Evolutionary conservation across 2,113 vertebrate species (phyloP).

Genomic region (Sinocyclocheilus maitianheensis): DNA sequence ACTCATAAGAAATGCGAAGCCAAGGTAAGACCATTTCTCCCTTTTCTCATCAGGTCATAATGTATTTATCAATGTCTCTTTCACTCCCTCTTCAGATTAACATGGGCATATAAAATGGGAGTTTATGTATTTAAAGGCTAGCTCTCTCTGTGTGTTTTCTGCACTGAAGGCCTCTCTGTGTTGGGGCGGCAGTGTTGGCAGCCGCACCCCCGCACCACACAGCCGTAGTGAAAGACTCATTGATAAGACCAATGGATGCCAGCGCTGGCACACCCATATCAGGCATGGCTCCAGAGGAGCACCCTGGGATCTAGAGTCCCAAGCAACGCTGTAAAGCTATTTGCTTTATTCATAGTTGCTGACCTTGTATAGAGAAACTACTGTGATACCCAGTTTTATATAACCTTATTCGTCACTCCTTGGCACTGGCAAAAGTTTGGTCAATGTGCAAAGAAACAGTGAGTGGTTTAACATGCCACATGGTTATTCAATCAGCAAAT

Average conservation of each 20-base stretch:
- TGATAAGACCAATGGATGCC: conserved; percentile 68
- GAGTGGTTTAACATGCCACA: conserved; percentile 8
- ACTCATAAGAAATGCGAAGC: conserved; percentile 90
- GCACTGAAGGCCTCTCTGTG: conserved; percentile 46
- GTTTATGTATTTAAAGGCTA: neutral
- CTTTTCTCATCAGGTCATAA: neutral
- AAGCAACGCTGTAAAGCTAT: neutral
- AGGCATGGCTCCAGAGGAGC: conserved; percentile 16
- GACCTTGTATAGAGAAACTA: neutral
- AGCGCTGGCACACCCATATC: conserved; percentile 41
- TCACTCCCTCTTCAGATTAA: neutral
- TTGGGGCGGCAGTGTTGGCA: conserved; percentile 56
- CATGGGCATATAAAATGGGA: neutral
- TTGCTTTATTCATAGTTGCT: conserved; percentile 7
- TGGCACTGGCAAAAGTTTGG: conserved; percentile 26
- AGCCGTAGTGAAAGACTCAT: conserved; percentile 72
- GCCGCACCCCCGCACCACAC: conserved; percentile 55
- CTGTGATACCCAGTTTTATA: neutral
- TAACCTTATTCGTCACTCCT: neutral
- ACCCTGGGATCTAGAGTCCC: conserved; percentile 19
- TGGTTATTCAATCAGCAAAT: conserved; percentile 21
- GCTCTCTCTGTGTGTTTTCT: neutral
- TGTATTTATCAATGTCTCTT: neutral
- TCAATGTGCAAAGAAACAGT: conserved; percentile 2
- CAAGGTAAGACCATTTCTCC: conserved; percentile 78